phyloP scores from a whole-genome alignment of 2,888 invertebrate genomes.

The Monochamus alternatus region DNA sequence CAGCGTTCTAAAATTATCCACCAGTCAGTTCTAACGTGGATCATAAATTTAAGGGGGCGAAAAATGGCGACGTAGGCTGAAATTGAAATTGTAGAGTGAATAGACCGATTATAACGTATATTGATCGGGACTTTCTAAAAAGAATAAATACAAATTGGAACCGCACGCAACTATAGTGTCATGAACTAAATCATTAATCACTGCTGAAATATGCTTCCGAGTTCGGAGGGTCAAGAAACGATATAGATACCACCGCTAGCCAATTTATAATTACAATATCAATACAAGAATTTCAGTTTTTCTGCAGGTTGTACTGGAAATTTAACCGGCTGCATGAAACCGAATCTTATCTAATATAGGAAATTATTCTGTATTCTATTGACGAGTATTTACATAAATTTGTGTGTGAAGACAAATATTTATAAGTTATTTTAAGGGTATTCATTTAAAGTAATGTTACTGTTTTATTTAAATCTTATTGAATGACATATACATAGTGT shows the following conservation, averaged over 20 bases:
- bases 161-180: slow-evolving; percentile 49
- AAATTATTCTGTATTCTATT: too few relatives aligned
- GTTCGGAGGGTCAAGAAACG: slow-evolving; percentile 54
- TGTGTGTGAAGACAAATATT: too few relatives aligned
- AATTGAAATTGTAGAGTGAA: slow-evolving; percentile 45
- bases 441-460: too few relatives aligned
- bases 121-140: slow-evolving; percentile 42
- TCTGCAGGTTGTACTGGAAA: neutral
- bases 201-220: slow-evolving; percentile 45
- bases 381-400: too few relatives aligned
- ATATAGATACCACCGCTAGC: slow-evolving; percentile 38
- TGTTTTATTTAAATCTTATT: too few relatives aligned
- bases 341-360: too few relatives aligned
- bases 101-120: slow-evolving; percentile 39
- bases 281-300: neutral
- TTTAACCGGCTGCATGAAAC: neutral
- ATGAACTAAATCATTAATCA: slow-evolving; percentile 51
- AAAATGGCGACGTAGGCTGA: slow-evolving; percentile 34
- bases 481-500: too few relatives aligned
- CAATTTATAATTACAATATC: slow-evolving; percentile 36
- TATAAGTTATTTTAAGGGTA: too few relatives aligned
- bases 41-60: slow-evolving; percentile 36
- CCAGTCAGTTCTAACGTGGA: slow-evolving; percentile 8
- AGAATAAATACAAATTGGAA: slow-evolving; percentile 41
- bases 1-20: slow-evolving; percentile 19